Evolutionary conservation across 2,888 invertebrate species (phyloP).

Genomic region (Pristionchus exspectatus): DNA sequence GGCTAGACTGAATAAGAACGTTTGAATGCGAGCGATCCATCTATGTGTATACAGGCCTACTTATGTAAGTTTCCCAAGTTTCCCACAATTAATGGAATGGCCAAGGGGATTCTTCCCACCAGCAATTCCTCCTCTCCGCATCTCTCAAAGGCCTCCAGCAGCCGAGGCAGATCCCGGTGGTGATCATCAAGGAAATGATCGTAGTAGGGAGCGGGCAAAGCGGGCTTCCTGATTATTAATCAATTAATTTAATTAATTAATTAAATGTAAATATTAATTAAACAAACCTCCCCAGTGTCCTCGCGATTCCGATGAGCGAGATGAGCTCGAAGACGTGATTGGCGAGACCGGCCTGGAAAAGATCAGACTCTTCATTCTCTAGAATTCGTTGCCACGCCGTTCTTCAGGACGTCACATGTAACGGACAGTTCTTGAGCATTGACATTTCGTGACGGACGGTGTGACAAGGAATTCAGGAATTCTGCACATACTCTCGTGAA

Average conservation of each 20-base stretch:
- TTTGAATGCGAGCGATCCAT: too few species aligned
- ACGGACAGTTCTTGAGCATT: too few species aligned
- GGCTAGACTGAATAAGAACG: too few species aligned
- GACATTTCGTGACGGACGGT: too few species aligned
- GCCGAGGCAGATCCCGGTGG: not conserved
- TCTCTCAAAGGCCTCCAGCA: not conserved
- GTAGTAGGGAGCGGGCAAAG: not conserved
- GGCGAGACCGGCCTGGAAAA: not conserved
- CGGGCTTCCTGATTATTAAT: not conserved
- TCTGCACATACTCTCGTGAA: not conserved
- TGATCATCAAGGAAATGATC: not conserved
- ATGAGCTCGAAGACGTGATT: conserved; percentile 41
- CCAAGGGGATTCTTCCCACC: not conserved
- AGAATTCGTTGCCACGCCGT: too few species aligned
- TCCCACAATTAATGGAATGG: not conserved
- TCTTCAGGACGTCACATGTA: too few species aligned
- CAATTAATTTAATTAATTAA: not conserved
- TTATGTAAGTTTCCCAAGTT: not conserved
- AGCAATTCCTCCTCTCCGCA: not conserved
- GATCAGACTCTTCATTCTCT: not conserved
- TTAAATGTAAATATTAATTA: not conserved
- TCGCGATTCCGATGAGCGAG: conserved; percentile 25
- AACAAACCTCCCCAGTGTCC: conserved; percentile 16
- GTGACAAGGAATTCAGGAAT: not conserved
- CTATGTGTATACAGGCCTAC: not conserved